A percentile compares a stretch with the other conserved stretches of the same genome.
These are phyloP conservation scores for Thecophora atra DNA, from an alignment of 2,888 invertebrate species.

Conservation along the genomic window DNA sequence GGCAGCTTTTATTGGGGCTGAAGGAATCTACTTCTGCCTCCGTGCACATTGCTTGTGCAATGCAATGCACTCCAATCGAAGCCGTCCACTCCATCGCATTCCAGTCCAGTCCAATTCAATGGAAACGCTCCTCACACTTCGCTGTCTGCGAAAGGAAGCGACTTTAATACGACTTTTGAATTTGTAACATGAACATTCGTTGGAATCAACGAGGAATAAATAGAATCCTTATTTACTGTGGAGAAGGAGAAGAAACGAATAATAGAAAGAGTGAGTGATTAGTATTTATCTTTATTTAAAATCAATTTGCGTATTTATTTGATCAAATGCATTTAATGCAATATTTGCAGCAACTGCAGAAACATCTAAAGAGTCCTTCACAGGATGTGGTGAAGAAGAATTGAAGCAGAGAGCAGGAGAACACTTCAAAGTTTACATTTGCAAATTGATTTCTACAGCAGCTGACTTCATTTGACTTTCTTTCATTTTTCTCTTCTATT, in stretches of 20 bases:
- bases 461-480: constrained; percentile 12
- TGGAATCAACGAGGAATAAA: constrained; percentile 13
- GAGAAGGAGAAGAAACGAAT: too few relatives aligned
- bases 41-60: background rate
- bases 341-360: constrained; percentile 21
- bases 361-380: background rate
- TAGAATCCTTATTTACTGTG: background rate
- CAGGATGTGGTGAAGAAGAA: background rate
- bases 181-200: constrained; percentile 19
- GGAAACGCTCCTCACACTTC: constrained; percentile 1
- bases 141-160: constrained; percentile 28
- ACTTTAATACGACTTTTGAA: constrained; percentile 40
- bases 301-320: constrained; percentile 43
- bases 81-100: constrained; percentile 29
- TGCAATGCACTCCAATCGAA: background rate
- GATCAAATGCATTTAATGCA: constrained; percentile 39
- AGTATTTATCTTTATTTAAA: constrained; percentile 36
- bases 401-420: constrained; percentile 32
- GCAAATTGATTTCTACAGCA: constrained; percentile 42
- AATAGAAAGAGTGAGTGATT: background rate
- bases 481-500: background rate
- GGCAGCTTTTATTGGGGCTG: constrained; percentile 12
- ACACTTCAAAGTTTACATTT: constrained; percentile 43
- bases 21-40: background rate
- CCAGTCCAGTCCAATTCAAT: constrained; percentile 3